Evolutionary conservation across 2,888 invertebrate genomes (phyloP).

Genomic region (Adelphocoris suturalis): DNA sequence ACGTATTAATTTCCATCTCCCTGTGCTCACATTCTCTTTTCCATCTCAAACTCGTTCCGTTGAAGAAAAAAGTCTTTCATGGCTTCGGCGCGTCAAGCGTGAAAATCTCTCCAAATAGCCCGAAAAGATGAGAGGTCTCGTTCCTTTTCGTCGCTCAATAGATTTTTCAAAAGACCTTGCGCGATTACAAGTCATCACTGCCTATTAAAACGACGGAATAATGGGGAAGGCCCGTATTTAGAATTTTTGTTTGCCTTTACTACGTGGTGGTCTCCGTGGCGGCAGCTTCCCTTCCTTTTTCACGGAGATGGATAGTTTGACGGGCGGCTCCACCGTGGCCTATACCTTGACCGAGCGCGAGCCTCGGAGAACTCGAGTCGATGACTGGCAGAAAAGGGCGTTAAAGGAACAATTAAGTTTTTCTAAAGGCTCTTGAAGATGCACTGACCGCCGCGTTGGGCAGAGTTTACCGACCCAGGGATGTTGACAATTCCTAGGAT

Average conservation of each 20-base stretch:
- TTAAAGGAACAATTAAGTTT: slow-evolving; percentile 54
- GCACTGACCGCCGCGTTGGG: slow-evolving; percentile 31
- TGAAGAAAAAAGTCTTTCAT: slow-evolving; percentile 28
- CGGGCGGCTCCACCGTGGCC: not conserved
- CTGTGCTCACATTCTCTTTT: slow-evolving; percentile 20
- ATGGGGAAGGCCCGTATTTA: slow-evolving; percentile 16
- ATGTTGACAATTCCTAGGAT: not conserved
- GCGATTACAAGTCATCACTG: slow-evolving; percentile 67
- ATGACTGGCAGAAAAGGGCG: slow-evolving; percentile 49
- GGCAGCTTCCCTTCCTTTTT: slow-evolving; percentile 27
- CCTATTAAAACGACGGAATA: slow-evolving; percentile 47
- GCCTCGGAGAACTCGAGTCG: slow-evolving; percentile 37
- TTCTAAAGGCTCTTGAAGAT: slow-evolving; percentile 22
- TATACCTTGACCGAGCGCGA: slow-evolving; percentile 53
- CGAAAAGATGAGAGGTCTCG: slow-evolving; percentile 32
- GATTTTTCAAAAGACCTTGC: slow-evolving; percentile 44
- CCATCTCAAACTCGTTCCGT: not conserved
- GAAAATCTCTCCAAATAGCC: slow-evolving; percentile 61
- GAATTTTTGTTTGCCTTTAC: slow-evolving; percentile 15
- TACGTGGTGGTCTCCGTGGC: slow-evolving; percentile 11
- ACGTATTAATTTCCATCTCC: slow-evolving; percentile 60
- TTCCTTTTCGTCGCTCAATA: slow-evolving; percentile 36
- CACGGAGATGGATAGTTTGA: not conserved
- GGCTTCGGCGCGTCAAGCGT: slow-evolving; percentile 44
- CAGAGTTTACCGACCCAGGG: not conserved